Evolutionary conservation across 1,140 invertebrate genomes (phyloP).

Genomic region (Polyergus mexicanus): DNA sequence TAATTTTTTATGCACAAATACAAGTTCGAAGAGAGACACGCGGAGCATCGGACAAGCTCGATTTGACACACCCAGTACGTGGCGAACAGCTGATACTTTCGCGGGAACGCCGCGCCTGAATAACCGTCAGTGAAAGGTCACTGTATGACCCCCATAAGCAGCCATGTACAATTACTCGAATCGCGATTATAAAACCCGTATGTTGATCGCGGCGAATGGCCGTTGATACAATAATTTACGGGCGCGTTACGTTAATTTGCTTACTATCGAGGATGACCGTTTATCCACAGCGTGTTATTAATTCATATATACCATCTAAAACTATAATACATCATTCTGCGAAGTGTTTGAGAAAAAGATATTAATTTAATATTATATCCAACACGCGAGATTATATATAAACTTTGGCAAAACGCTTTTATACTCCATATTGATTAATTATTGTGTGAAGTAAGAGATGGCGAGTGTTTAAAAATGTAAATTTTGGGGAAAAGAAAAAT

Average conservation of each 20-base stretch:
- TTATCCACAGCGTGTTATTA: constrained; percentile 43
- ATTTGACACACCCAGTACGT: background rate
- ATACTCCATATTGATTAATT: background rate
- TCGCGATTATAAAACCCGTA: constrained; percentile 41
- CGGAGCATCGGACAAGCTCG: background rate
- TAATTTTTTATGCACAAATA: background rate
- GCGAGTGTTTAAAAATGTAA: background rate
- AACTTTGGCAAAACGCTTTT: background rate
- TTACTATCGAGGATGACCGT: constrained; percentile 31
- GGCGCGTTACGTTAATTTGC: constrained; percentile 38
- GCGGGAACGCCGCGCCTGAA: constrained; percentile 15
- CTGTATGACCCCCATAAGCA: background rate
- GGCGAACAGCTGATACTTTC: constrained; percentile 13
- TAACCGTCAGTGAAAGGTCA: constrained; percentile 6
- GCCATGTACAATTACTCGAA: constrained; percentile 25
- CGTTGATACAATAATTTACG: constrained; percentile 49
- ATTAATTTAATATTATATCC: background rate
- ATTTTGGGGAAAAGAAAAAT: background rate
- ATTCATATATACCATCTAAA: constrained; percentile 3
- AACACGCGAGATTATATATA: background rate
- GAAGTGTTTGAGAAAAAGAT: background rate
- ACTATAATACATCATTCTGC: background rate
- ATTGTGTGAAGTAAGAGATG: background rate
- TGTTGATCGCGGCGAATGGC: constrained; percentile 43
- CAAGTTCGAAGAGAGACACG: background rate